phyloP scores from a whole-genome alignment of 2,113 vertebrate species.

The Trochalopteron elliotii region DNA sequence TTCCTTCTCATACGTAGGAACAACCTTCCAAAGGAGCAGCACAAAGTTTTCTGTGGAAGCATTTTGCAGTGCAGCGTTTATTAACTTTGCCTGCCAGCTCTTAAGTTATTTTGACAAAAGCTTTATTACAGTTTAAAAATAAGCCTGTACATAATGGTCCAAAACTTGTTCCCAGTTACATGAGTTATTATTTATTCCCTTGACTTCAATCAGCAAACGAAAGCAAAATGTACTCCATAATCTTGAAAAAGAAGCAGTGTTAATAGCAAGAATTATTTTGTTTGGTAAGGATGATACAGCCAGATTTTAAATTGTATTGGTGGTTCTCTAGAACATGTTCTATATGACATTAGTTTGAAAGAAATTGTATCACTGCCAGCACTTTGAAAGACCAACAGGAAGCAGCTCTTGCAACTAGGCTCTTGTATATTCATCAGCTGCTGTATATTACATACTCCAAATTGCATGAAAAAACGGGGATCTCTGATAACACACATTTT shows the following conservation, averaged over 20 bases:
- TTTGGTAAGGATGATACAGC: background rate
- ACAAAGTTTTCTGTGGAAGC: background rate
- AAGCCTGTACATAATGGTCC: background rate
- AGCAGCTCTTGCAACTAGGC: conserved; percentile 4
- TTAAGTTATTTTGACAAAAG: conserved; percentile 4
- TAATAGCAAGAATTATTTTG: conserved; percentile 21
- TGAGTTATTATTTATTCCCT: background rate
- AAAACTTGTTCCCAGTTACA: background rate
- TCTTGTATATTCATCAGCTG: conserved; percentile 50
- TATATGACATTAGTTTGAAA: conserved; percentile 11
- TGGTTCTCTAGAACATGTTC: background rate
- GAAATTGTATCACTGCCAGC: background rate
- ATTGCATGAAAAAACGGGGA: conserved; percentile 46
- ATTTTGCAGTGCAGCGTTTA: background rate
- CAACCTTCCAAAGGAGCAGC: background rate
- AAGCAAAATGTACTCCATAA: background rate
- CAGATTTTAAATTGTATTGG: background rate
- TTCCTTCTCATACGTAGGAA: background rate
- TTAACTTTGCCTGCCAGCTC: background rate
- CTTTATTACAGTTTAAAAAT: background rate
- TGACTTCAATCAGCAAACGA: background rate
- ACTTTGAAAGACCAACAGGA: conserved; percentile 34
- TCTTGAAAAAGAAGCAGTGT: background rate
- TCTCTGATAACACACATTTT: conserved; percentile 47
- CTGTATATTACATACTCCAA: conserved; percentile 45